A percentile compares a stretch with the other conserved stretches of the same genome.
Conservation (phyloP, 2,888 invertebrate species). For the Rapana venosa region DNA sequence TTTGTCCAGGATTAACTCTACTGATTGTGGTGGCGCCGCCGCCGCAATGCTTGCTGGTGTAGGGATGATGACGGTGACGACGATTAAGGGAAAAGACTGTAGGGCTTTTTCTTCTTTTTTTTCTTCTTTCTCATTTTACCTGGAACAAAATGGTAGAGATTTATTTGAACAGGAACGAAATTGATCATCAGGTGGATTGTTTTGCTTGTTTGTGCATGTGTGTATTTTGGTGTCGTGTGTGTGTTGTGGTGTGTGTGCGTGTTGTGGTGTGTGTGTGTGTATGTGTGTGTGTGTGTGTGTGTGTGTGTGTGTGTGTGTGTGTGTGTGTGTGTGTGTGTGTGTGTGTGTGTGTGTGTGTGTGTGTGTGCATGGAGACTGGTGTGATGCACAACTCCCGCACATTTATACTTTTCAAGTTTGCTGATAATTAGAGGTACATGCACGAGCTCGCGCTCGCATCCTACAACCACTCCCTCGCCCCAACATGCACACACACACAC, state of each 20-base stretch:
- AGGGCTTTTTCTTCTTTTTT: too few relatives aligned
- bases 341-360: neutral
- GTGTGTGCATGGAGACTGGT: neutral
- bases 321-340: conserved; percentile 15
- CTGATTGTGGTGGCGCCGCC: neutral
- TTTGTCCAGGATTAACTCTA: neutral
- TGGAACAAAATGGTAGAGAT: neutral
- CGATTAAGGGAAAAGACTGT: neutral
- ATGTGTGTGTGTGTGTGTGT: neutral
- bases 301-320: neutral
- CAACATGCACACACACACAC: too few relatives aligned
- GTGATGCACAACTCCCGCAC: neutral
- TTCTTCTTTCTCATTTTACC: neutral
- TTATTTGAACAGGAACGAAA: neutral
- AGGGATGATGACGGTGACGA: neutral
- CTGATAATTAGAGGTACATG: too few relatives aligned
- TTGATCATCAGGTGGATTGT: neutral
- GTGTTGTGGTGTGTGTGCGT: neutral
- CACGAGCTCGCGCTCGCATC: too few relatives aligned
- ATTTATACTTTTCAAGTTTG: neutral
- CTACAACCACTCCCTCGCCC: too few relatives aligned
- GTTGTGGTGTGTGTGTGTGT: neutral
- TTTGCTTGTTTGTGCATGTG: neutral
- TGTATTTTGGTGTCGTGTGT: neutral
- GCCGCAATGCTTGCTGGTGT: neutral